phyloP scores from a whole-genome alignment of 2,888 invertebrate genomes.

The Ametastegia equiseti region DNA sequence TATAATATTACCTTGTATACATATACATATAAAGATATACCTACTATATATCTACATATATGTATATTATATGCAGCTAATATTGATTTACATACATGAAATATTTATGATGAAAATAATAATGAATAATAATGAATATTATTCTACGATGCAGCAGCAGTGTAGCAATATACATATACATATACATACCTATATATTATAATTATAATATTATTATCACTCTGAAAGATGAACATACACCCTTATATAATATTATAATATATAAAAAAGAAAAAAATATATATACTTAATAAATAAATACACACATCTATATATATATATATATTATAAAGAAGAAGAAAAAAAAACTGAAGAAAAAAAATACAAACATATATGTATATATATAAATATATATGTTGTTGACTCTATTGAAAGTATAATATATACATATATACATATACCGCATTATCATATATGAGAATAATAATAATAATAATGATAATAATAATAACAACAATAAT shows the following conservation, averaged over 20 bases:
- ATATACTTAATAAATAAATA: slow-evolving; percentile 64
- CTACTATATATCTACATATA: too few relatives aligned
- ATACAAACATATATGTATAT: slow-evolving; percentile 66
- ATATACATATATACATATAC: slow-evolving; percentile 65
- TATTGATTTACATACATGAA: too few relatives aligned
- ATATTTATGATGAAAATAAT: not conserved
- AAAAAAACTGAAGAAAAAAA: slow-evolving; percentile 51
- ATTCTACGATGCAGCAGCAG: not conserved
- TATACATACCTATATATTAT: not conserved
- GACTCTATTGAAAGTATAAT: slow-evolving; percentile 76
- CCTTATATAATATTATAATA: slow-evolving; percentile 64
- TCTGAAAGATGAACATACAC: slow-evolving; percentile 68
- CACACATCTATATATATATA: slow-evolving; percentile 49
- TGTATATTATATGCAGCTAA: too few relatives aligned
- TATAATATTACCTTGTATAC: too few relatives aligned
- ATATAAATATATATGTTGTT: slow-evolving; percentile 74
- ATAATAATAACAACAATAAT: slow-evolving; percentile 62
- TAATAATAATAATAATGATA: slow-evolving; percentile 16
- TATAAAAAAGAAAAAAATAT: too few relatives aligned
- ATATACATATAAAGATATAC: too few relatives aligned
- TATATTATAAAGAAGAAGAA: slow-evolving; percentile 51
- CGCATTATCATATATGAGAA: slow-evolving; percentile 61
- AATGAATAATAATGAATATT: slow-evolving; percentile 1
- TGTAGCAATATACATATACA: not conserved
- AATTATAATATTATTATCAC: slow-evolving; percentile 54